These are phyloP conservation scores for Helleia helle DNA, from an alignment of 2,888 invertebrate genomes.

Conservation along the genomic window DNA sequence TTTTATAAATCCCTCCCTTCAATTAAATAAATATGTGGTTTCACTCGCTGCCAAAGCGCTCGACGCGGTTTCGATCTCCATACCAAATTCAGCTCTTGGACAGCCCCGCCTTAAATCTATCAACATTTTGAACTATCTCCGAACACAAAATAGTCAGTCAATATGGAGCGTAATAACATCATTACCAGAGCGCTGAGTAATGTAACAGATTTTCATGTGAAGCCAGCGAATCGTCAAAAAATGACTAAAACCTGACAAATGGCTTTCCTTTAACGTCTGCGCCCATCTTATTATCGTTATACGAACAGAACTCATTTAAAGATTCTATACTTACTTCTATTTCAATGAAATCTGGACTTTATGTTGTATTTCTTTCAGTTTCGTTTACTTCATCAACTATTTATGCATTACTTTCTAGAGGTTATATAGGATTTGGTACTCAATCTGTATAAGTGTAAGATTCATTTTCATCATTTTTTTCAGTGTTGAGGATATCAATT, in stretches of 20 bases:
- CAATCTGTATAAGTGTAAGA: conserved; percentile 25
- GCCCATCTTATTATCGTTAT: conserved; percentile 74
- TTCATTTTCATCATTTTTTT: conserved; percentile 31
- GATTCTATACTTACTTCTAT: conserved; percentile 49
- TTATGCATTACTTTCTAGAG: conserved; percentile 29
- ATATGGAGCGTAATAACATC: conserved; percentile 28
- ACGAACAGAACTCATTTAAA: conserved; percentile 70
- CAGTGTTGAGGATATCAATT: conserved; percentile 62
- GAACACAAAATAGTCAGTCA: background rate
- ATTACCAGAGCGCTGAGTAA: conserved; percentile 54
- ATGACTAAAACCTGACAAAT: conserved; percentile 71
- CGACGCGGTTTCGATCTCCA: too few species aligned
- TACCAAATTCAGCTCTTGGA: too few species aligned
- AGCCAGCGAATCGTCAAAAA: conserved; percentile 63
- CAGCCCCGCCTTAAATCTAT: too few species aligned
- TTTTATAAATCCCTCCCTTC: too few species aligned
- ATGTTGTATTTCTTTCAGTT: conserved; percentile 22
- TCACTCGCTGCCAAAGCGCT: too few species aligned
- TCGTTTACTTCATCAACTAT: conserved; percentile 27
- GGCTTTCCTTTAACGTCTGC: conserved; percentile 74
- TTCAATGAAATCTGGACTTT: conserved; percentile 31
- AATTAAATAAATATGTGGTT: too few species aligned
- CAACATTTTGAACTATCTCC: background rate
- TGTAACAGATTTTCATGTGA: conserved; percentile 71
- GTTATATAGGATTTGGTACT: conserved; percentile 26